Conservation (phyloP, 2,113 vertebrate genomes). For the Choloepus hoffmanni region DNA sequence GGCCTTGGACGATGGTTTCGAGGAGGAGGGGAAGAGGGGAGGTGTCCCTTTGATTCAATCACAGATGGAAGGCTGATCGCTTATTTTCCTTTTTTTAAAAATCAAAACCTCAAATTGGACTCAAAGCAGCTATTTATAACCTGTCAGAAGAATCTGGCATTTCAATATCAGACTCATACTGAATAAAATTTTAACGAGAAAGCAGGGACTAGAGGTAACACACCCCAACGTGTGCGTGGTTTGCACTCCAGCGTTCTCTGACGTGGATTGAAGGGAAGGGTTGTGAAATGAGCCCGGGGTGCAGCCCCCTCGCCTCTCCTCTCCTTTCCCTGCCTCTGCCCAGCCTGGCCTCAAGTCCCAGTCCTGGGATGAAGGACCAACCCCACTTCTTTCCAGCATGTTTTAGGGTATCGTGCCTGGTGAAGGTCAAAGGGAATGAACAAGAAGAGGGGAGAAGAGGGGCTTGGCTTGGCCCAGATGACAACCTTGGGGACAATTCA, state of each 20-base stretch:
- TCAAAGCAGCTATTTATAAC: slow-evolving; percentile 71
- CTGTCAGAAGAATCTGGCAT: slow-evolving; percentile 69
- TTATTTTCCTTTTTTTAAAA: neutral
- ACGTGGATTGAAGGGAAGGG: neutral
- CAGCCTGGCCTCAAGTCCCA: neutral
- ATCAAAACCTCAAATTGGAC: slow-evolving; percentile 74
- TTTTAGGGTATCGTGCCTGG: rapidly evolving
- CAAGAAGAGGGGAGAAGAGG: neutral
- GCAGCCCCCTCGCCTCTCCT: neutral
- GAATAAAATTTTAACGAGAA: slow-evolving; percentile 51
- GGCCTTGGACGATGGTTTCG: neutral
- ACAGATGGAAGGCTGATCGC: slow-evolving; percentile 48
- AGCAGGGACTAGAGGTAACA: neutral
- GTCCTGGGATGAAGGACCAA: neutral
- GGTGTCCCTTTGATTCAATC: slow-evolving; percentile 19
- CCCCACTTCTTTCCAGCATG: rapidly evolving
- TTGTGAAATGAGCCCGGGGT: neutral
- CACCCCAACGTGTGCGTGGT: rapidly evolving
- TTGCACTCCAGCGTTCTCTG: rapidly evolving
- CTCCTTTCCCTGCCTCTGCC: neutral
- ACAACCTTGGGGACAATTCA: neutral
- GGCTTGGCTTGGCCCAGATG: neutral
- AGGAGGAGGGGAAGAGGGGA: neutral
- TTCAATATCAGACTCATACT: slow-evolving; percentile 37
- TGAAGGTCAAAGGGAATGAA: neutral